Evolutionary conservation across 2,797 vertebrate genomes (phyloP).

Genomic region (Myotis planiceps): DNA sequence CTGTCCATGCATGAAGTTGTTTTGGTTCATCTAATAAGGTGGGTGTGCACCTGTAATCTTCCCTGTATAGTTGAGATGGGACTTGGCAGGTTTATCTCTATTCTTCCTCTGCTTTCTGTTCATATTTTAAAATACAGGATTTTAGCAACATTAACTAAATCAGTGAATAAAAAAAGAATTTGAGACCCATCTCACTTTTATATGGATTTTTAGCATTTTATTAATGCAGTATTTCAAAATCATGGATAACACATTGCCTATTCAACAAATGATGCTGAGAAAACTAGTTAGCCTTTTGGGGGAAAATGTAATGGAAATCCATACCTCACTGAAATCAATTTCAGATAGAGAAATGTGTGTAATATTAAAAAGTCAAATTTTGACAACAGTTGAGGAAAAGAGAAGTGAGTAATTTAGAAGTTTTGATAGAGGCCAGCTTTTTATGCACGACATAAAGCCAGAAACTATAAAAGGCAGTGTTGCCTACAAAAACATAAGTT

Average conservation of each 20-base stretch:
- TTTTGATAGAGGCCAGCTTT: conserved; percentile 45
- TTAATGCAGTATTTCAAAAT: conserved; percentile 67
- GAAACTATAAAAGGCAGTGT: conserved; percentile 5
- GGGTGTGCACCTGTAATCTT: not conserved
- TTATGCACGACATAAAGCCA: not conserved
- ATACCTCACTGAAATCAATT: conserved; percentile 75
- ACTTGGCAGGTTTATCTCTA: not conserved
- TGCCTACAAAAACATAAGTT: not conserved
- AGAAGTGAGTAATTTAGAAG: conserved; percentile 61
- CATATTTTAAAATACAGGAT: conserved; percentile 24
- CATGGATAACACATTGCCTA: conserved; percentile 54
- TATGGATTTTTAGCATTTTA: conserved; percentile 56
- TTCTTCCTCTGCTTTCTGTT: not conserved
- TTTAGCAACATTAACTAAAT: conserved; percentile 14
- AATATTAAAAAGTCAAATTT: conserved; percentile 73
- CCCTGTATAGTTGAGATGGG: not conserved
- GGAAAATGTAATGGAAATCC: conserved; percentile 64
- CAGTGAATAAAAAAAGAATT: not conserved
- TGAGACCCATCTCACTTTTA: conserved; percentile 11
- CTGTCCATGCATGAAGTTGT: not conserved
- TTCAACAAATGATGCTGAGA: conserved; percentile 67
- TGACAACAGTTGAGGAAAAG: conserved; percentile 70
- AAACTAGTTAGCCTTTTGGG: conserved; percentile 67
- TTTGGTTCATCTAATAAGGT: not conserved
- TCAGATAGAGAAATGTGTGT: conserved; percentile 62